phyloP scores from a whole-genome alignment of 2,113 vertebrate genomes.

The Thermophis baileyi region DNA sequence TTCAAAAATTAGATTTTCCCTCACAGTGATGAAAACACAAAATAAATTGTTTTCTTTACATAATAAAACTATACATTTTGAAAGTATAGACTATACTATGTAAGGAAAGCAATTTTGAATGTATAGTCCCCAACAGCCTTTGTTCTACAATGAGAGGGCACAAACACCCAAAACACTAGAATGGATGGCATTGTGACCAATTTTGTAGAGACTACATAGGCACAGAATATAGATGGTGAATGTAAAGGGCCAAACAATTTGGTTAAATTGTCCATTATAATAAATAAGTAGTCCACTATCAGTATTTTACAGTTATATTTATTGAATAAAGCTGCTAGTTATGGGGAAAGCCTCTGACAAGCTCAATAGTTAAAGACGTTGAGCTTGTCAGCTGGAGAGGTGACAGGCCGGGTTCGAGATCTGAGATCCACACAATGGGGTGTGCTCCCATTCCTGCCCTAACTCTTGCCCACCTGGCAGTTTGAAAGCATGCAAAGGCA shows the following conservation, averaged over 20 bases:
- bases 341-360: neutral
- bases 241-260: neutral
- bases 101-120: neutral
- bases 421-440: neutral
- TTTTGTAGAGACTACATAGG: neutral
- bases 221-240: neutral
- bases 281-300: neutral
- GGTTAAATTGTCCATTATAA: neutral
- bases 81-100: neutral
- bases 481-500: neutral
- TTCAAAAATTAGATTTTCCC: neutral
- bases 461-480: neutral
- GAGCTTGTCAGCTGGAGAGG: neutral
- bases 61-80: neutral
- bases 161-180: neutral
- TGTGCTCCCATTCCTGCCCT: neutral
- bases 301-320: neutral
- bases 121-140: neutral
- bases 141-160: neutral
- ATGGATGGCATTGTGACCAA: neutral
- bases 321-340: neutral
- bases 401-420: no score
- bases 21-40: neutral
- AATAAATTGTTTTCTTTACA: neutral
- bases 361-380: neutral